phyloP scores from a whole-genome alignment of 2,113 vertebrate genomes.

The Setophaga petechia region DNA sequence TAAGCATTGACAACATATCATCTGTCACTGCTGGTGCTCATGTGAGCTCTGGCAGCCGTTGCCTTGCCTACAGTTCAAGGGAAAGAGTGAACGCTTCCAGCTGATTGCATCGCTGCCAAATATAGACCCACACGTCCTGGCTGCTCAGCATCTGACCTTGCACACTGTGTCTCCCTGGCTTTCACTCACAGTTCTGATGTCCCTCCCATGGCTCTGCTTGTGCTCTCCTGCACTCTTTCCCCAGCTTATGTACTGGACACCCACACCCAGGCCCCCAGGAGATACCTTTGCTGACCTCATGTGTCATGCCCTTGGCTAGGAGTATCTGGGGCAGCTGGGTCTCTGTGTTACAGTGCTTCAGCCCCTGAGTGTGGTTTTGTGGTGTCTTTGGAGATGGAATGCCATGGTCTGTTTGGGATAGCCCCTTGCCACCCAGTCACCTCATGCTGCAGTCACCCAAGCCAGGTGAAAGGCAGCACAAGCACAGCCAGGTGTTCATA shows the following conservation, averaged over 20 bases:
- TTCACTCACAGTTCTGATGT: background rate
- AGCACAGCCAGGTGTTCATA: background rate
- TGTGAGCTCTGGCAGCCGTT: background rate
- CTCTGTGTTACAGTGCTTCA: background rate
- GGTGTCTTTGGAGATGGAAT: background rate
- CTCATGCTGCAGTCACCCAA: background rate
- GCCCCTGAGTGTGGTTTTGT: background rate
- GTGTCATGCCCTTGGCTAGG: accelerated
- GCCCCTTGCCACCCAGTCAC: background rate
- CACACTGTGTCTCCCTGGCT: background rate
- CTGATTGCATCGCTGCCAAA: background rate
- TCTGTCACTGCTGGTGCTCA: background rate
- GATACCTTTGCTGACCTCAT: background rate
- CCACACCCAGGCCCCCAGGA: background rate
- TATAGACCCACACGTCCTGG: background rate
- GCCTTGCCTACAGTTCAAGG: background rate
- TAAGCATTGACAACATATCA: background rate
- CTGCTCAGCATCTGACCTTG: background rate
- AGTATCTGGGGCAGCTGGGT: background rate
- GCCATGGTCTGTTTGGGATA: background rate
- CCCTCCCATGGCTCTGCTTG: accelerated
- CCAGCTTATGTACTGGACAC: background rate
- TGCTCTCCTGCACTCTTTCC: background rate
- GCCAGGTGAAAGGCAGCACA: background rate
- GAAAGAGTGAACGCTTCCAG: background rate